phyloP scores from a whole-genome alignment of 1,140 invertebrate species.

The Calliopsis andreniformis region DNA sequence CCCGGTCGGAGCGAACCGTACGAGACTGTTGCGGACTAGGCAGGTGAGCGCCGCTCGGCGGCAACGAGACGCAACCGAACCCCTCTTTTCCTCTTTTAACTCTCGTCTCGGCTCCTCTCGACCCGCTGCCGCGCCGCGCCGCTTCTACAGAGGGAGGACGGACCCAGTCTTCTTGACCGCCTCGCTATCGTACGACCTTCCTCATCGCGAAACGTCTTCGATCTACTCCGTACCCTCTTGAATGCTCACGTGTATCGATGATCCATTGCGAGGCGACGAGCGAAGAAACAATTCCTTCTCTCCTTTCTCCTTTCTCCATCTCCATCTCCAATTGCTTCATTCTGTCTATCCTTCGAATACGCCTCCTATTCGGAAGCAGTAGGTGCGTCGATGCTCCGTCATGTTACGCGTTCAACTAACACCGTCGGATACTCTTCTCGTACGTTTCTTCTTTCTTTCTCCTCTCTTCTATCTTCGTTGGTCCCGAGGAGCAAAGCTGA shows the following conservation, averaged over 20 bases:
- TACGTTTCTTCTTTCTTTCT: background rate
- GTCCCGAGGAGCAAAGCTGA: conserved; percentile 1
- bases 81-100: conserved; percentile 69
- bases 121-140: conserved; percentile 42
- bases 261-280: background rate
- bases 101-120: conserved; percentile 57
- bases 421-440: background rate
- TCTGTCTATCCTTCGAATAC: conserved; percentile 6
- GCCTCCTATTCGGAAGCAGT: conserved; percentile 18
- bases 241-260: background rate
- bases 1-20: conserved; percentile 63
- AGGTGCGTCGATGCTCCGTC: conserved; percentile 22
- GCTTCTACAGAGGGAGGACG: conserved; percentile 50
- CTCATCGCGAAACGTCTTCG: background rate
- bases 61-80: conserved; percentile 61
- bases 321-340: background rate
- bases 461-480: background rate
- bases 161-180: conserved; percentile 8
- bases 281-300: background rate
- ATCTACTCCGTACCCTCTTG: background rate
- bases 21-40: conserved; percentile 65
- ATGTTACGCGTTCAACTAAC: background rate
- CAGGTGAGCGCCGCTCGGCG: conserved; percentile 72
- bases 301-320: conserved; percentile 9
- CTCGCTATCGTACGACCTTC: conserved; percentile 28